Evolutionary conservation across 2,888 invertebrate species (phyloP).

Genomic region (Drosophila nigricruria): DNA sequence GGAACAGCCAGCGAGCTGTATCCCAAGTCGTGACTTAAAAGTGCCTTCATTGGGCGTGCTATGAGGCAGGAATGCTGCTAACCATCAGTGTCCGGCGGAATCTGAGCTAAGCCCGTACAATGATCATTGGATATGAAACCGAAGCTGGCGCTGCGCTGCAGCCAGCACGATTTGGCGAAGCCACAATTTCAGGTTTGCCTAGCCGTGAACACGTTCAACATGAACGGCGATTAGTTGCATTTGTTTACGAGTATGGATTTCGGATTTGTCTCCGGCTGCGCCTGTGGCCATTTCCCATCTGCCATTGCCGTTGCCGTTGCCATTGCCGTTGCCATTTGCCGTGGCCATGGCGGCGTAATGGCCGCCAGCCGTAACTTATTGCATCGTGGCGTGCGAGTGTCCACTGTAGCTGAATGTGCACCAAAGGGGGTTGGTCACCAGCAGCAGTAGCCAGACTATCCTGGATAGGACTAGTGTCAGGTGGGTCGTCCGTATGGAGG

Average conservation of each 20-base stretch:
- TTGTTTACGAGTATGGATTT: slow-evolving; percentile 84
- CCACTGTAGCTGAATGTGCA: slow-evolving; percentile 46
- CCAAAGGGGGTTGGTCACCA: slow-evolving; percentile 53
- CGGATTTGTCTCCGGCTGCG: slow-evolving; percentile 77
- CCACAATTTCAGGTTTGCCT: slow-evolving; percentile 76
- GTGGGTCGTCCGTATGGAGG: slow-evolving; percentile 29
- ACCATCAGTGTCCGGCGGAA: slow-evolving; percentile 40
- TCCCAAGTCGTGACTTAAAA: slow-evolving; percentile 5
- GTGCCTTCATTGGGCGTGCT: background rate
- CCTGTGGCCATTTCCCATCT: slow-evolving; percentile 36
- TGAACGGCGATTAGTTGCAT: slow-evolving; percentile 83
- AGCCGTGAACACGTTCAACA: slow-evolving; percentile 79
- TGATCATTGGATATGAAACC: slow-evolving; percentile 46
- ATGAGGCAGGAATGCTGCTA: slow-evolving; percentile 3
- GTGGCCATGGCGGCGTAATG: slow-evolving; percentile 56
- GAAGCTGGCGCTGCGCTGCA: slow-evolving; percentile 13
- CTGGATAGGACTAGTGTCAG: slow-evolving; percentile 36
- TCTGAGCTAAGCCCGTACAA: slow-evolving; percentile 49
- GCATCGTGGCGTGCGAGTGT: slow-evolving; percentile 76
- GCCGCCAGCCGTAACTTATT: slow-evolving; percentile 75
- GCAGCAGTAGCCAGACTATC: slow-evolving; percentile 21
- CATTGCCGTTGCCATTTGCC: slow-evolving; percentile 6
- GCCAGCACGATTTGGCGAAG: slow-evolving; percentile 41
- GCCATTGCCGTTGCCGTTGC: background rate
- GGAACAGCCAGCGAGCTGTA: slow-evolving; percentile 11